Base-by-base conservation (phyloP, 2,888 invertebrate genomes). In the Parnassius orleans region DNA sequence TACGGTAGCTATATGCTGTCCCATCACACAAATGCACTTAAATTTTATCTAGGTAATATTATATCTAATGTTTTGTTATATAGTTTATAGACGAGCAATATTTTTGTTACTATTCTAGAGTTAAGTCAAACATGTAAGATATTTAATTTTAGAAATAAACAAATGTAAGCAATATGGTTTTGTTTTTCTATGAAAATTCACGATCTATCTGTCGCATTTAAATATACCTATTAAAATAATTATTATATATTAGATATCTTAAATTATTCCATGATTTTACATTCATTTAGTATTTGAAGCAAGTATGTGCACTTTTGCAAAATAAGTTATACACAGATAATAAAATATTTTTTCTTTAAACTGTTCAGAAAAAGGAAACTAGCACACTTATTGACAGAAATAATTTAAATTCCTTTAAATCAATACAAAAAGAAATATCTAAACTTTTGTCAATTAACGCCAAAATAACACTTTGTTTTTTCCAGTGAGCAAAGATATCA, bases 71-170 rank as follows among this genome's bases (percentile, higher is more conserved):
- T 72, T 75, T 73, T 75, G 72, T 76, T 74, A 69, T 73, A 73
- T 80, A 77, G 74, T 78, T 80, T 71, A 79, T 84, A 87, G 77
- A 79, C 71, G 76, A 86, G 86, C 84, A 86, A 87, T 88, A 88
- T 89, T 87, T 87, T 89, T 88, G 87, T 88, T 88, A 88, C 86
- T 86, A 86, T 76, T 87, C 33, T 33, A 87, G 79, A 69, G 64
- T 69, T 67, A 84, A 86, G 84, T 67, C 73, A 77, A 78, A 73
- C 72, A 77, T 87, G 86, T 87, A 84, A 83, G 81, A 80, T 83
- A 83, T 83, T 80, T 78, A 75, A 80, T 73, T 73, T 79, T 83
- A 83, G 77, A 80, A 90, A 90, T 89, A 90, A 90, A 90, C 80
- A 79, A 81, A 71, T 83, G 81, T 78, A 83, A 67, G 60, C 61